These are phyloP conservation scores for Tetrax tetrax DNA, from an alignment of 2,113 vertebrate species.

Conservation along the genomic window DNA sequence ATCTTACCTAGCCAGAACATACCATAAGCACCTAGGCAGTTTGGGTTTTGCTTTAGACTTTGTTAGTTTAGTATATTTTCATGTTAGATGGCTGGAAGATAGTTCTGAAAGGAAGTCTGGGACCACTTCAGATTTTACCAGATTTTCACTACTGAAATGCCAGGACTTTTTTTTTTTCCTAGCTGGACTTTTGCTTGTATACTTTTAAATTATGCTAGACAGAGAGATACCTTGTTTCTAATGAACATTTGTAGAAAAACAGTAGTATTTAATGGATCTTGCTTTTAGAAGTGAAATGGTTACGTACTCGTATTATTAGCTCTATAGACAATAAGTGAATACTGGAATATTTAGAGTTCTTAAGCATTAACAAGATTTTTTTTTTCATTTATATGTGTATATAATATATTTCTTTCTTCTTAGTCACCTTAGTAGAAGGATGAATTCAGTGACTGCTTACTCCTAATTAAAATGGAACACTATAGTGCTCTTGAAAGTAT, in stretches of 20 bases:
- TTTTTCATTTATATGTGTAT: background rate
- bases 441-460: background rate
- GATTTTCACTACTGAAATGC: background rate
- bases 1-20: background rate
- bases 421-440: background rate
- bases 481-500: background rate
- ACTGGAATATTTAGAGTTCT: background rate
- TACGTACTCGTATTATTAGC: background rate
- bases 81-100: background rate
- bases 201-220: background rate
- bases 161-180: background rate
- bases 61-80: background rate
- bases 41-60: background rate
- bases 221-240: background rate
- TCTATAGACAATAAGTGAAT: background rate
- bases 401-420: background rate
- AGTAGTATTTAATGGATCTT: background rate
- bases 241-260: background rate
- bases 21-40: background rate
- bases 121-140: background rate
- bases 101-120: background rate
- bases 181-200: background rate
- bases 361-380: background rate
- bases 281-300: background rate
- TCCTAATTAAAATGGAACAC: background rate